These are phyloP conservation scores for Erpornis zantholeuca DNA, from an alignment of 2,113 vertebrate genomes.

Conservation along the genomic window DNA sequence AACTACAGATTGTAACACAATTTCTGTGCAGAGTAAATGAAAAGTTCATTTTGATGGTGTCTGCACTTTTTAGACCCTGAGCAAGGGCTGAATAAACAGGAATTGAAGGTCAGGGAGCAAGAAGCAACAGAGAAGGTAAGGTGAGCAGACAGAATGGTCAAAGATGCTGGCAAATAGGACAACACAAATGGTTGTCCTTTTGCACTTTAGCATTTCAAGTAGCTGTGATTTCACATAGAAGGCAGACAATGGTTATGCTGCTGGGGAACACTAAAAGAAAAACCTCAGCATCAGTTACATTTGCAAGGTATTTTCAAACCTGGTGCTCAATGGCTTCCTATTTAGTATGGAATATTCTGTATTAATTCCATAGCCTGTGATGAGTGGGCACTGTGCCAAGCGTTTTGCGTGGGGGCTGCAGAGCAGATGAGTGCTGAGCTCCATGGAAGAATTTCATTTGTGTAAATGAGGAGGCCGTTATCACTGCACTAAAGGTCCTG, in stretches of 20 bases:
- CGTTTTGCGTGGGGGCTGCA: not conserved
- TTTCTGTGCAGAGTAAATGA: not conserved
- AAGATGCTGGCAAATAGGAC: not conserved
- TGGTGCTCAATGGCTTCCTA: not conserved
- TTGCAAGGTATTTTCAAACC: not conserved
- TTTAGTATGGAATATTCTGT: conserved; percentile 19
- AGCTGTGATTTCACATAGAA: not conserved
- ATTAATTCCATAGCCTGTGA: not conserved
- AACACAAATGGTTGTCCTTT: not conserved
- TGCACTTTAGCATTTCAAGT: not conserved
- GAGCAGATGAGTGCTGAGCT: conserved; percentile 35
- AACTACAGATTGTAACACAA: not conserved
- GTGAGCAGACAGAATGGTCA: not conserved
- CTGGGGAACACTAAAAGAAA: not conserved
- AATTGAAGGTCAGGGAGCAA: not conserved
- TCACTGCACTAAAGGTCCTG: conserved; percentile 43
- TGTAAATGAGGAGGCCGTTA: conserved; percentile 45
- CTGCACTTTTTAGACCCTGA: conserved; percentile 14
- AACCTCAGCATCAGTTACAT: not conserved
- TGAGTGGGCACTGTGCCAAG: not conserved
- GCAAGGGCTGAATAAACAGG: conserved; percentile 13
- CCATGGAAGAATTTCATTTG: conserved; percentile 42
- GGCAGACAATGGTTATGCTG: not conserved
- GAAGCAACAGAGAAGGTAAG: not conserved
- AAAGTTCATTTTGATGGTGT: not conserved